A percentile compares a stretch with the other conserved stretches of the same genome.
phyloP scores from a whole-genome alignment of 2,113 vertebrate species.

The Varanus salvator region DNA sequence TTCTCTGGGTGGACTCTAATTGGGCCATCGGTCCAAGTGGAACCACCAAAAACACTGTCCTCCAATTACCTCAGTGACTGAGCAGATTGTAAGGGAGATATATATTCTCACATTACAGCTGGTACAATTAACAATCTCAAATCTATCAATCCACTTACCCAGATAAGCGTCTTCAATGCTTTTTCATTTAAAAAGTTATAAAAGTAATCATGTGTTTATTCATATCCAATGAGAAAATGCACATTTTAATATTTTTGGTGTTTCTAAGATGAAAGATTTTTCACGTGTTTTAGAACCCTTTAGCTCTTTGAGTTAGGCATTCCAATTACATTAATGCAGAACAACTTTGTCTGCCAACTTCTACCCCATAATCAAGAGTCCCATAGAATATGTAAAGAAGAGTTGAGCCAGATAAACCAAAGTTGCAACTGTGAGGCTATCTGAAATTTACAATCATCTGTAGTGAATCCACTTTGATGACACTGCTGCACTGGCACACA shows the following conservation, averaged over 20 bases:
- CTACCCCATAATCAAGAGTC: background rate
- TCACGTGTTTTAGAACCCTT: background rate
- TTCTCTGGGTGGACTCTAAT: no score
- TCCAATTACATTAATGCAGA: background rate
- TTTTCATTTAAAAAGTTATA: background rate
- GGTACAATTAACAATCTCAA: fast-evolving
- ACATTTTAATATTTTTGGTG: background rate
- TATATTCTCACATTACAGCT: no score
- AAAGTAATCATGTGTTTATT: background rate
- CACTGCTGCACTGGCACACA: no score
- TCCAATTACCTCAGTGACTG: no score
- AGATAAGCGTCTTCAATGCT: fast-evolving
- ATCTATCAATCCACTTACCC: fast-evolving
- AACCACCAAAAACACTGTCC: no score
- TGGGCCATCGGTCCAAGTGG: no score
- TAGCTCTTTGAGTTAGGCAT: background rate
- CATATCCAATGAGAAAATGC: background rate
- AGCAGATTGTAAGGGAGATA: no score
- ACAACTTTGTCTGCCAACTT: background rate
- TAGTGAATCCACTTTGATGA: background rate
- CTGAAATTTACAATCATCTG: background rate
- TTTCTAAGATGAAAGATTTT: background rate
- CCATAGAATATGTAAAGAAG: background rate
- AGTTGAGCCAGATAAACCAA: background rate
- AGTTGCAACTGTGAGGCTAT: background rate